Conservation (phyloP, 53 echinoderm and acorn worm genomes). For the Astropecten irregularis region DNA sequence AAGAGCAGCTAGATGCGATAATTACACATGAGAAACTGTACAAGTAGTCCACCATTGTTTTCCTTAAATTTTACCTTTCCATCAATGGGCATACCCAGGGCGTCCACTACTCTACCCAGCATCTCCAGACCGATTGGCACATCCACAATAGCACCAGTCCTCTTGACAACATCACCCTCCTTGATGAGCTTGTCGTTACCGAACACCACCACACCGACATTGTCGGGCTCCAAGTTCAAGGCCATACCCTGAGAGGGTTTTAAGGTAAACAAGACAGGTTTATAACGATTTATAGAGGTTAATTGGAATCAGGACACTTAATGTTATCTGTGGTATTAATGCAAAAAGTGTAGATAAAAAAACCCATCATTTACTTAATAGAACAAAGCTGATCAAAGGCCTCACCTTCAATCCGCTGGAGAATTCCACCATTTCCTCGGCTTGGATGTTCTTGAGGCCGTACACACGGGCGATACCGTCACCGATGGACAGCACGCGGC, state of each 20-base stretch:
- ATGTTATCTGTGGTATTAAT: too few species aligned
- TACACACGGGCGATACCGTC: conserved; percentile 99
- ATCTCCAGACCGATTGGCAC: conserved; percentile 89
- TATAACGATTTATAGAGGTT: too few species aligned
- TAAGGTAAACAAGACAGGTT: too few species aligned
- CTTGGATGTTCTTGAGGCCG: conserved; percentile 98
- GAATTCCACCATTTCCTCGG: conserved; percentile 99
- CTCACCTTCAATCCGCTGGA: conserved; percentile 99
- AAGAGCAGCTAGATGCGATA: too few species aligned
- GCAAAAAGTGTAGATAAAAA: too few species aligned
- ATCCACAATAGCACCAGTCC: conserved; percentile 99
- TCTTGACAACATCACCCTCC: conserved; percentile 98
- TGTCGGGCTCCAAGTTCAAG: conserved; percentile 98
- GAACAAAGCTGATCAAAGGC: too few species aligned
- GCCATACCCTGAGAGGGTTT: conserved; percentile 99
- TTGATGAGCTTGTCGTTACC: conserved; percentile 99
- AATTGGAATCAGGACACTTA: too few species aligned
- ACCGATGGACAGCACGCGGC: conserved; percentile 97
- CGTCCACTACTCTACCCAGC: conserved; percentile 97
- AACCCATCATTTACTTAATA: too few species aligned
- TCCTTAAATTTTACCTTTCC: conserved; percentile 91
- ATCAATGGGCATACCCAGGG: conserved; percentile 94
- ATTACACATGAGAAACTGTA: too few species aligned
- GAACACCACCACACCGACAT: conserved; percentile 99
- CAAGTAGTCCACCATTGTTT: too few species aligned